A percentile compares a stretch with the other conserved stretches of the same genome.
Evolutionary conservation across 30 jellyfish, hydroid and myxozoan species (phyloP).

Genomic region (Aurelia coerulea): DNA sequence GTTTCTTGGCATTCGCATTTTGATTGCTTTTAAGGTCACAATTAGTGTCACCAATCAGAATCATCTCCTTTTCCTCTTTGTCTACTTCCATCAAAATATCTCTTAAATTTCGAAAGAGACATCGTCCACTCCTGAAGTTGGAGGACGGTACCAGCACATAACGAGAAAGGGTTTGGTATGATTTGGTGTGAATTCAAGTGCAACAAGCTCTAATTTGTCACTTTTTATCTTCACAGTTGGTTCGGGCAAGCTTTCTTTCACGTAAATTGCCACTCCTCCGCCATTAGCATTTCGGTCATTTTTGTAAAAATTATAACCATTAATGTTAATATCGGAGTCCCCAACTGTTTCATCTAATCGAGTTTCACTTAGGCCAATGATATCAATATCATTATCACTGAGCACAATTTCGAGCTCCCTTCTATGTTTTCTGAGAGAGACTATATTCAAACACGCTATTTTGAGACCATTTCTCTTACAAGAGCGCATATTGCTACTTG

Average conservation of each 20-base stretch:
- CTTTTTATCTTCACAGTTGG: no score
- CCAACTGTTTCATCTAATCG: no score
- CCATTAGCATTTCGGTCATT: constrained; percentile 35
- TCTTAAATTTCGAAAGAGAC: constrained; percentile 22
- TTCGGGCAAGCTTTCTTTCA: no score
- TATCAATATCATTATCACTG: no score
- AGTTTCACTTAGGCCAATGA: no score
- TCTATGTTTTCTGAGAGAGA: constrained; percentile 2
- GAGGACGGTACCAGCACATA: constrained; percentile 48
- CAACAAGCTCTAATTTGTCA: no score
- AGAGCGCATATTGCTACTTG: constrained; percentile 6
- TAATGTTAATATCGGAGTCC: constrained; percentile 4
- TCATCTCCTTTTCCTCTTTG: not conserved
- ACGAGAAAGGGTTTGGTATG: not conserved
- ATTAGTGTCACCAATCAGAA: no score
- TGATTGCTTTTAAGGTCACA: no score
- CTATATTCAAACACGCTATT: not conserved
- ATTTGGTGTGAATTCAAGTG: no score
- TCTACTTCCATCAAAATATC: not conserved
- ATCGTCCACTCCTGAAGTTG: not conserved
- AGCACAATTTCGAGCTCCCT: no score
- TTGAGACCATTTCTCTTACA: constrained; percentile 20
- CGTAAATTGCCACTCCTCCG: constrained; percentile 33
- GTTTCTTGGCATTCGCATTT: no score
- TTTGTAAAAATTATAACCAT: constrained; percentile 9